Evolutionary conservation across 2,797 vertebrate species (phyloP).

Genomic region (Schizothorax lantsangensis): DNA sequence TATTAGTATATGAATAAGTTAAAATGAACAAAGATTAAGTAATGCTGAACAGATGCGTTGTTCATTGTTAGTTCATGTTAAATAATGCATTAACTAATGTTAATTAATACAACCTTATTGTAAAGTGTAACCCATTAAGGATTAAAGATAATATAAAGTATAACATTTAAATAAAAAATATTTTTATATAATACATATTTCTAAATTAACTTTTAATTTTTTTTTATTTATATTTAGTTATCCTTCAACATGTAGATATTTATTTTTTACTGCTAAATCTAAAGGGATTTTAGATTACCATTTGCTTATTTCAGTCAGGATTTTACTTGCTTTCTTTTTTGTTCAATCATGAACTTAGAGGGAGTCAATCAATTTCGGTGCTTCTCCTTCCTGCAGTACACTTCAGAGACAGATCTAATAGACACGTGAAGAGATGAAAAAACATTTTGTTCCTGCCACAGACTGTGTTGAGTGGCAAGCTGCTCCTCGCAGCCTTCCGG

Average conservation of each 20-base stretch:
- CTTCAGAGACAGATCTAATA: slow-evolving; percentile 73
- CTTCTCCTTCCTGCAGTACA: slow-evolving; percentile 69
- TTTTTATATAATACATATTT: no score
- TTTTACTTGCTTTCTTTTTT: background rate
- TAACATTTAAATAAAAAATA: no score
- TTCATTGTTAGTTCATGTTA: no score
- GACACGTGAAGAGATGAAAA: slow-evolving; percentile 70
- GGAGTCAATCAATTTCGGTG: slow-evolving; percentile 39
- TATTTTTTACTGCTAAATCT: background rate
- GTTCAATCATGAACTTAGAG: slow-evolving; percentile 5
- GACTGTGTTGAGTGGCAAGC: slow-evolving; percentile 60
- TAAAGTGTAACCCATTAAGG: no score
- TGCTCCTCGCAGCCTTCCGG: slow-evolving; percentile 59
- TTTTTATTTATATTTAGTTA: background rate
- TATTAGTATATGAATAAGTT: no score
- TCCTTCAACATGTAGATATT: background rate
- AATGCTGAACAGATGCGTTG: no score
- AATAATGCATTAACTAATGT: no score
- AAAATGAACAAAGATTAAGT: no score
- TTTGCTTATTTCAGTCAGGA: background rate
- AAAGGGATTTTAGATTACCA: background rate
- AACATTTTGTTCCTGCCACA: slow-evolving; percentile 70
- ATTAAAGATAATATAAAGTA: no score
- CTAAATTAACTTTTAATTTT: no score
- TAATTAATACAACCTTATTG: no score